Conservation (phyloP, 2,797 vertebrate genomes). For the Squalus acanthias region DNA sequence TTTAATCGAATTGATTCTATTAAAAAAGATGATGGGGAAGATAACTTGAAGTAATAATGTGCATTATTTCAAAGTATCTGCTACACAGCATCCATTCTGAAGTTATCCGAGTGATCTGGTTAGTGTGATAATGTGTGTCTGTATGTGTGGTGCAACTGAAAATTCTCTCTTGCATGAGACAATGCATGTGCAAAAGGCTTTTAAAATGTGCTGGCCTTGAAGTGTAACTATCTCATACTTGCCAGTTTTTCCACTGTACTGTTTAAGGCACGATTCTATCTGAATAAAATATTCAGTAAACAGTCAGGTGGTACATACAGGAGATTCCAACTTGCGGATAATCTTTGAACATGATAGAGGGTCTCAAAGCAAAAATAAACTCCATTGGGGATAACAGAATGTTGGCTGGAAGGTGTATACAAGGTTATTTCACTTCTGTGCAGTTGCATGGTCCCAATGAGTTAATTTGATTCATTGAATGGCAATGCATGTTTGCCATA, state of each 20-base stretch:
- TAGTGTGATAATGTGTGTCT: neutral
- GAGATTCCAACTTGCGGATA: neutral
- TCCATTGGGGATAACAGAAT: neutral
- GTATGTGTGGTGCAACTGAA: neutral
- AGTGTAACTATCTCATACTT: neutral
- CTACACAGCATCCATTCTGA: neutral
- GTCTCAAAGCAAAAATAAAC: neutral
- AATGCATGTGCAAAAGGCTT: neutral
- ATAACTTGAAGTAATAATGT: neutral
- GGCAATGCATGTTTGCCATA: neutral
- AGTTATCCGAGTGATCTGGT: neutral
- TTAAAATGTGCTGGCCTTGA: slow-evolving; percentile 6
- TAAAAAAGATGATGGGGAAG: neutral
- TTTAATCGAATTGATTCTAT: neutral
- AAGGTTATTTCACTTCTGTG: neutral
- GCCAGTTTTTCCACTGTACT: neutral
- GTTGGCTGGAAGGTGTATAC: neutral
- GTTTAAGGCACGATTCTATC: neutral
- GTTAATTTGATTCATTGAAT: neutral
- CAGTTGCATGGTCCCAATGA: neutral
- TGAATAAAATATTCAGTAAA: slow-evolving; percentile 18
- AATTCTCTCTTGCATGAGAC: neutral
- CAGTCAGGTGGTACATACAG: neutral
- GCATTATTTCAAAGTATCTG: neutral
- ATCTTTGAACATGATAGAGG: neutral